Base-by-base conservation (phyloP, 1,140 invertebrate genomes). In the Berghia stephanieae region DNA sequence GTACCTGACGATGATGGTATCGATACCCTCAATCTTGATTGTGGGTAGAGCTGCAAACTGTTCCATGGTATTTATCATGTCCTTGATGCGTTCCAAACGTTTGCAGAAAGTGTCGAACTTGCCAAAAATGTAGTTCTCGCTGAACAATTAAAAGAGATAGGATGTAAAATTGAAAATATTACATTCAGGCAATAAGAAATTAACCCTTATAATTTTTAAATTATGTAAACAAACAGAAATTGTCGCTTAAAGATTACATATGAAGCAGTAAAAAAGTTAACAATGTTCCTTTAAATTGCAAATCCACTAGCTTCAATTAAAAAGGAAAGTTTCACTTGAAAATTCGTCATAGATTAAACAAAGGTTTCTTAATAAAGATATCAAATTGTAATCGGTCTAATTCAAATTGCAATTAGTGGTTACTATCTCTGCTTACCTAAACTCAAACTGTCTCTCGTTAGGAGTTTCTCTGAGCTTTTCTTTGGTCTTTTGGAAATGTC, bases 121-220 rank as follows among this genome's bases (percentile, higher is more conserved):
- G 76, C 96, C 97, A 89, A 99, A 98, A 1, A 98, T 96, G 85
- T 98, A 97, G 85, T 97, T 97, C 90, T 98, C 96, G 43, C 95
- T 97, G 78, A 60, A 82, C 75, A 76, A 79, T 46, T 78, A 34
- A 42, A 38, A n/a, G 24, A 5, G 42, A 40, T 8, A 27, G 27
- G 2, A 52, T 55, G 3, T 36, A 73, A 27, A 31, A 55, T 27
- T 55, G n/a, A 38, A 31, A 2, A 31, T 13, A 52, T 18, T 27
- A 5, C 10, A n/a, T 18, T 27, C 44, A 34, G 24, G 6, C 6
- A 52, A 10, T 27, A 8, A 10, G 27, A 18, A 18, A 42, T 38
- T 49, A 13, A n/a, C 10, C n/a, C n/a, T 40, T 40, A 40, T 40
- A 40, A 38, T 18, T 38, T 40, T 36, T 34, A 2, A 27, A 57